Evolutionary conservation across 2,113 vertebrate species (phyloP).

Genomic region (Dendropsophus ebraccatus): DNA sequence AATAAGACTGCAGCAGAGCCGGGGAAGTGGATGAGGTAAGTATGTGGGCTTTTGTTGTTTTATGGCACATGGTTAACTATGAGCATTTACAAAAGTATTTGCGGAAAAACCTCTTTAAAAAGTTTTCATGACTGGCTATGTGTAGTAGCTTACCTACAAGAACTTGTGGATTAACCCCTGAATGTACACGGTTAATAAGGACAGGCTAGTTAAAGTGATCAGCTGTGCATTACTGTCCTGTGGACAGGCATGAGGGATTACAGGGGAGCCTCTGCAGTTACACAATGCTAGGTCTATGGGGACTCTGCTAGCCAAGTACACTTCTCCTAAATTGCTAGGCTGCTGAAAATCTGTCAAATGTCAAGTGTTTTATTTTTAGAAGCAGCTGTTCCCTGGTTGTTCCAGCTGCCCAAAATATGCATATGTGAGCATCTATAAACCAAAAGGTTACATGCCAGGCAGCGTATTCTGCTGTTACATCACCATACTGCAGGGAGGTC

Average conservation of each 20-base stretch:
- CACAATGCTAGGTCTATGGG: background rate
- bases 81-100: no score
- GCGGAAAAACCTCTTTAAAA: no score
- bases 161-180: no score
- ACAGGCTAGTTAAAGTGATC: background rate
- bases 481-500: background rate
- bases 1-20: no score
- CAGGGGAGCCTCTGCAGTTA: background rate
- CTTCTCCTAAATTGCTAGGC: constrained; percentile 40
- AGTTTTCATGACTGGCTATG: no score
- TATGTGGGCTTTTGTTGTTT: no score
- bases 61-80: no score
- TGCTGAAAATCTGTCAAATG: constrained; percentile 45
- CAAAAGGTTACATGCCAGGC: no score
- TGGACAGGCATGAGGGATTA: background rate
- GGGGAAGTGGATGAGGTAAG: no score
- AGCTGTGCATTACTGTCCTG: background rate
- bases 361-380: constrained; percentile 44
- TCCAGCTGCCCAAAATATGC: constrained; percentile 17
- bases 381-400: constrained; percentile 22
- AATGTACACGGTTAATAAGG: no score
- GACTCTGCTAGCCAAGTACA: constrained; percentile 20
- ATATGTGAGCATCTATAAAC: background rate
- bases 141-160: no score
- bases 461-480: no score